Evolutionary conservation across 2,888 invertebrate genomes (phyloP), one percentile per base, ranked within the genome.

Genomic region (Dasysyrphus tricinctus): DNA sequence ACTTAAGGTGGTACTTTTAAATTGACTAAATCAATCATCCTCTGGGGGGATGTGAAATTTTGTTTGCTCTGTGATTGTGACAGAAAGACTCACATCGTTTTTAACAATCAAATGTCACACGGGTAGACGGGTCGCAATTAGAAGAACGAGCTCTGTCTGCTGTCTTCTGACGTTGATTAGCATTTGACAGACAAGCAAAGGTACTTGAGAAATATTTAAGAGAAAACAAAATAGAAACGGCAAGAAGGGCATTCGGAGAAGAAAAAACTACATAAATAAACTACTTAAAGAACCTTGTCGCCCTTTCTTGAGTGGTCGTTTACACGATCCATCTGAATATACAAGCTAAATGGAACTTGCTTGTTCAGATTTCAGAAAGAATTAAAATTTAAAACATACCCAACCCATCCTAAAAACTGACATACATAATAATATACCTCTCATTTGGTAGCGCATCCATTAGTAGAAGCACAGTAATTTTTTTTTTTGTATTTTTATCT

Each of bases 121-220:
- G 47, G 72, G 49, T 56, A 70, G 80, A 44, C 39, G 63, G 77
- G 77, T 77, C 61, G 57, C 72, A 82, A 82, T 82, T 77, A 77
- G 73, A 78, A 67, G 54, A 78, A 74, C 73, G 44, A 54, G 59
- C 49, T 16, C 19, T 32, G 47, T 32, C 37, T 49, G 47, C 47
- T 34, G 47, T 6, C 47, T 82, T 11, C 39, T 69, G 78, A 57
- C 73, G 74, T 78, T 83, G 74, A 83, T 83, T 83, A 74, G 82
- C 78, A 56, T 74, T 69, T 78, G 82, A 78, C 78, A 72, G 74
- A 42, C 74, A 61, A 51, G 69, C 54, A 34, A 51, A 54, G 32
- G 67, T 69, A 59, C 65, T 73, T 51, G 51, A 37, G 8, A 73
- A 34, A 44, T 42, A 54, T 54, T 69, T 54, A 29, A 65, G 42